These are phyloP conservation scores for Drosophila virilis DNA, from an alignment of 1,140 invertebrate genomes.

Conservation along the genomic window DNA sequence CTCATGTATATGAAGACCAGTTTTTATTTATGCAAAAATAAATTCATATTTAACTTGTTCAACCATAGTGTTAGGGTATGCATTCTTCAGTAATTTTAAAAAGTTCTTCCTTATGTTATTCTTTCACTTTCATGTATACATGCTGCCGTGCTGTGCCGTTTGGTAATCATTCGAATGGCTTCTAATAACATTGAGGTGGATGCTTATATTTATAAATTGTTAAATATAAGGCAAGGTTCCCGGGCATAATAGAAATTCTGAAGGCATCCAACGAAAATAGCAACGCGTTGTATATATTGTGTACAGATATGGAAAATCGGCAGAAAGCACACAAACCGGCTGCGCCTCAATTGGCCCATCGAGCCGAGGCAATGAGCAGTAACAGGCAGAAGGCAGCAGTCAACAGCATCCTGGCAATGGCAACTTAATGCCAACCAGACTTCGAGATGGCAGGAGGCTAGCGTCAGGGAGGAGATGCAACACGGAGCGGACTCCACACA, in stretches of 20 bases:
- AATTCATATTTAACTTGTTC: too few relatives aligned
- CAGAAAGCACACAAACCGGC: constrained; percentile 55
- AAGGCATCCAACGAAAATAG: constrained; percentile 58
- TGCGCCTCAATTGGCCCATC: constrained; percentile 62
- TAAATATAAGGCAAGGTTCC: constrained; percentile 46
- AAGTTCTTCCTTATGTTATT: not conserved
- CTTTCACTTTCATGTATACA: constrained; percentile 18
- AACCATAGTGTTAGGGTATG: not conserved
- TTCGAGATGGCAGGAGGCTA: not conserved
- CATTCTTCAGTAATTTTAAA: not conserved
- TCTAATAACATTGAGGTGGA: constrained; percentile 45
- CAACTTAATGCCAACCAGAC: constrained; percentile 37
- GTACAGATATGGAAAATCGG: constrained; percentile 80
- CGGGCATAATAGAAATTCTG: constrained; percentile 37
- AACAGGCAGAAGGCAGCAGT: constrained; percentile 15
- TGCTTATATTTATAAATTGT: constrained; percentile 51
- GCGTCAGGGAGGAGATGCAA: constrained; percentile 11
- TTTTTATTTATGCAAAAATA: too few relatives aligned
- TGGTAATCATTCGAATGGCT: constrained; percentile 52
- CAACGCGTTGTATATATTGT: constrained; percentile 74
- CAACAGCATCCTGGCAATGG: constrained; percentile 17
- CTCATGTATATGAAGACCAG: too few relatives aligned
- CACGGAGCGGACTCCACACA: constrained; percentile 44
- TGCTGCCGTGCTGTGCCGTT: constrained; percentile 19
- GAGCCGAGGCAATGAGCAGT: constrained; percentile 5